phyloP scores from a whole-genome alignment of 2,797 vertebrate genomes.

The Coranthus polyacanthus region DNA sequence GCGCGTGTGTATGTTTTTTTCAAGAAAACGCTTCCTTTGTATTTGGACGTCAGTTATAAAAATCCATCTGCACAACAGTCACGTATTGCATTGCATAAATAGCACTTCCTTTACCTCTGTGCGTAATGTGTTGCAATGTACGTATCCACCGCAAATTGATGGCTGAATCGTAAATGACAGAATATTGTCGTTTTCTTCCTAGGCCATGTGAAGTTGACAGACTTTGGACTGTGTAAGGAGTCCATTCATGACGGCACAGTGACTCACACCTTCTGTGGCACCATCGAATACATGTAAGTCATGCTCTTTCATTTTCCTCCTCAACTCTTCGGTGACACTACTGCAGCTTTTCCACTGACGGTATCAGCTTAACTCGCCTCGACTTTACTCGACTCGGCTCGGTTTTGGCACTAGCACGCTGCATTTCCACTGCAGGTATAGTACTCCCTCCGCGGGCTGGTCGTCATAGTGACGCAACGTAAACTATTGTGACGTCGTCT shows the following conservation, averaged over 20 bases:
- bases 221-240: constrained; percentile 98
- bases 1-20: too few relatives aligned
- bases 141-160: constrained; percentile 3
- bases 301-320: neutral
- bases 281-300: constrained; percentile 96
- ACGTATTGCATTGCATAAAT: too few relatives aligned
- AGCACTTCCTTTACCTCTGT: neutral
- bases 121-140: neutral
- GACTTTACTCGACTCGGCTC: too few relatives aligned
- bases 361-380: too few relatives aligned
- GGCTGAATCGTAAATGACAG: constrained; percentile 13
- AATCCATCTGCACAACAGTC: neutral
- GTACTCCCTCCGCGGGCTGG: too few relatives aligned
- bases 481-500: too few relatives aligned
- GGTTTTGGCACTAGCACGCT: too few relatives aligned
- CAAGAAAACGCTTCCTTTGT: too few relatives aligned
- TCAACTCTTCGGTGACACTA: neutral
- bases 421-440: too few relatives aligned
- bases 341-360: too few relatives aligned
- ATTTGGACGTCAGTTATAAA: neutral
- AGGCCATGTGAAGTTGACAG: constrained; percentile 97
- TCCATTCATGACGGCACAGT: constrained; percentile 99
- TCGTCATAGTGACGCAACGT: too few relatives aligned
- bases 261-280: constrained; percentile 99
- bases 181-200: constrained; percentile 41